phyloP scores from a whole-genome alignment of 2,888 invertebrate genomes.

The Caenorhabditis doughertyi region DNA sequence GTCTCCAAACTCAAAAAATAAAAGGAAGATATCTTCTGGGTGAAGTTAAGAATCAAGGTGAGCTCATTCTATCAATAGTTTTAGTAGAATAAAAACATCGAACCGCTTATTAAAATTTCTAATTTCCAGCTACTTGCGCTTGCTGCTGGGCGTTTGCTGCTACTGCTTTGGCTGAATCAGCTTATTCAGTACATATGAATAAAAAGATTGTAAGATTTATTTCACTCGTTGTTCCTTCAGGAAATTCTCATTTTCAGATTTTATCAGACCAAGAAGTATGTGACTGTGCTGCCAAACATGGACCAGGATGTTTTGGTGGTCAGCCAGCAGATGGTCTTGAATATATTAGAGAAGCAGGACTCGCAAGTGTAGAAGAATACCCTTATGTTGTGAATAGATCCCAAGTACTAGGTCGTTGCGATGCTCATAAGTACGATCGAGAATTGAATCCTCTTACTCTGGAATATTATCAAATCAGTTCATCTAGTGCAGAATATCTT shows the following conservation, averaged over 20 bases:
- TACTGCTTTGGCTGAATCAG: slow-evolving; percentile 41
- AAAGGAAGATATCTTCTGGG: slow-evolving; percentile 22
- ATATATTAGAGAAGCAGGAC: slow-evolving; percentile 23
- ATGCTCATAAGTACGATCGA: neutral
- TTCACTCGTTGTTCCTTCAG: neutral
- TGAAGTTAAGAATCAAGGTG: slow-evolving; percentile 50
- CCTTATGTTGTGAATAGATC: slow-evolving; percentile 16
- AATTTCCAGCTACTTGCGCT: slow-evolving; percentile 30
- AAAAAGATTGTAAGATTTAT: slow-evolving; percentile 14
- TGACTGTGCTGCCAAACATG: slow-evolving; percentile 27
- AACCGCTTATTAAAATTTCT: too few species aligned
- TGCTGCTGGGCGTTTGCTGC: slow-evolving; percentile 60
- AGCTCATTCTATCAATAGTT: too few species aligned
- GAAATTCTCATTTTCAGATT: neutral
- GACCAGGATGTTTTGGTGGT: slow-evolving; percentile 29
- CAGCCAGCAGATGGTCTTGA: slow-evolving; percentile 8
- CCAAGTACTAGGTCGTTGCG: neutral
- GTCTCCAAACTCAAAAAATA: slow-evolving; percentile 31
- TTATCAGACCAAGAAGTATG: slow-evolving; percentile 54
- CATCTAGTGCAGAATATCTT: slow-evolving; percentile 30
- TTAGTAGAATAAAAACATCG: too few species aligned
- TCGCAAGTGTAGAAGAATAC: neutral
- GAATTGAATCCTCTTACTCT: slow-evolving; percentile 12
- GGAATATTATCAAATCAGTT: slow-evolving; percentile 5
- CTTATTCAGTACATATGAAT: slow-evolving; percentile 20